Base-by-base conservation (phyloP, 2,888 invertebrate species). In the Rhabditoides inermis region DNA sequence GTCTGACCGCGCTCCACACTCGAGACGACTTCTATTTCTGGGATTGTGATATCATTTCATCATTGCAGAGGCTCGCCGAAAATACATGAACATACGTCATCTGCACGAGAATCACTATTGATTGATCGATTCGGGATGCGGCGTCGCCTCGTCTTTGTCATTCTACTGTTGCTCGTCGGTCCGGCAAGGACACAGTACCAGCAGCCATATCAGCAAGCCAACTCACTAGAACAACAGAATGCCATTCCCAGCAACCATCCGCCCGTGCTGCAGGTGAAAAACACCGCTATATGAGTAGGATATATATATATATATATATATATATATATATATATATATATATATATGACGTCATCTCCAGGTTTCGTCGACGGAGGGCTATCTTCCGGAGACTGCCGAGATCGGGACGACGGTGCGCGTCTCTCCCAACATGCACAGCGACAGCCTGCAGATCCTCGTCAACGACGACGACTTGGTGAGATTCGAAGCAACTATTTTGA, bases 391-490 rank as follows among this genome's bases (percentile, higher is more conserved):
- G 46, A 67, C 63, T 18, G 66, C 76, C 2, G 64, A 68, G 26
- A 62, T 72, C 26, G 76, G 76, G 23, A 73, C 75, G 4, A 72
- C 69, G 1, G 76, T 76, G 2, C 45, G 69, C 27, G 64, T 70
- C 2, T 60, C 64, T 18, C 68, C 72, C 0, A 61, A 63, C n/a
- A 49, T 59, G 39, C 61, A 64, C 28, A 58, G 74, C 0, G 70
- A 69, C 12, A 62, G 70, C 12, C 47, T 76, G 6, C 76, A 76
- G 53, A 74, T 76, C 53, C 55, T 75, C 10, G 76, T 76, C 6
- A 67, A 71, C 37, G 76, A 76, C 55, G 63, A 67, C 27, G 76
- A 76, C 55, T 58, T 76, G 61, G 75, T 75, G 26, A 45, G 63
- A 41, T 37, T n/a, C 12, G 1, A 49, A 22, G 22, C 22, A n/a